Evolutionary conservation across 1,140 invertebrate species (phyloP).

Genomic region (Cydia splendana): DNA sequence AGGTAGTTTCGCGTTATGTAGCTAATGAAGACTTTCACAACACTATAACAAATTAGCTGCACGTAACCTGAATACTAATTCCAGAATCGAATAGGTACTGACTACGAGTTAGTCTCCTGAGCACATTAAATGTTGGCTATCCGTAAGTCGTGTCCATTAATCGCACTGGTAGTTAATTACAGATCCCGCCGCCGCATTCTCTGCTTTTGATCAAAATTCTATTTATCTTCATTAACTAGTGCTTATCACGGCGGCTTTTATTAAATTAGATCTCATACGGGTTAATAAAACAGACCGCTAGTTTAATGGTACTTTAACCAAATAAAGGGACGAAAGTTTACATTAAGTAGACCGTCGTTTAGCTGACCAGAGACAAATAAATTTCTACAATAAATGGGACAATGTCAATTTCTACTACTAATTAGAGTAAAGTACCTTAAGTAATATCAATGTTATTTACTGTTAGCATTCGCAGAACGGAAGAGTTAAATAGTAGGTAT

Average conservation of each 20-base stretch:
- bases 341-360: constrained; percentile 34
- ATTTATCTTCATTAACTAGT: constrained; percentile 71
- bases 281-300: constrained; percentile 52
- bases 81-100: neutral
- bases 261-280: constrained; percentile 74
- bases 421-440: too few relatives aligned
- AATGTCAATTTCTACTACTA: too few relatives aligned
- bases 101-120: neutral
- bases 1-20: neutral
- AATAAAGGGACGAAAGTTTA: constrained; percentile 21
- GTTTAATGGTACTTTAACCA: constrained; percentile 26
- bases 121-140: constrained; percentile 24
- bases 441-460: neutral
- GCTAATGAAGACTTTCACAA: constrained; percentile 10
- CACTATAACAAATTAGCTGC: constrained; percentile 7
- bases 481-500: neutral
- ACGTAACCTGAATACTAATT: constrained; percentile 16
- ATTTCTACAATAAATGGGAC: neutral
- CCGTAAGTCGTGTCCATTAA: constrained; percentile 13
- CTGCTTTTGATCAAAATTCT: constrained; percentile 57
- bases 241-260: constrained; percentile 61
- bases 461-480: neutral
- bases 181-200: constrained; percentile 18
- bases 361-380: constrained; percentile 30
- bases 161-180: constrained; percentile 9